Percentiles rank a stretch among this genome's conserved stretches.
Evolutionary conservation across 2,797 vertebrate genomes (phyloP).

Genomic region (Gymnoscopelus microlampas): DNA sequence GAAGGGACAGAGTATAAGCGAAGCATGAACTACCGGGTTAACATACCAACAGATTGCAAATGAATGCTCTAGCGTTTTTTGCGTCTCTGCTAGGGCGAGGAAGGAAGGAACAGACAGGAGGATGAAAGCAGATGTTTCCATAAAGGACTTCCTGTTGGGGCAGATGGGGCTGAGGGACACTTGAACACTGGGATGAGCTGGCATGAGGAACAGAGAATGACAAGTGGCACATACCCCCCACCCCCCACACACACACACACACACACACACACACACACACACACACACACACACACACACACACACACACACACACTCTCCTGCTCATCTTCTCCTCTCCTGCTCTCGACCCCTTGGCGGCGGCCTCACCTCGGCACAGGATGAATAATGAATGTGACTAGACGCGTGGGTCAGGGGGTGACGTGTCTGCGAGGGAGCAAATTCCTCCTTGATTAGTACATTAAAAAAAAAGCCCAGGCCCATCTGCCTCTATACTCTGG

Average conservation of each 20-base stretch:
- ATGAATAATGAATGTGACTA: conserved; percentile 86
- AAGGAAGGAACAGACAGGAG: neutral
- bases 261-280: conserved; percentile 31
- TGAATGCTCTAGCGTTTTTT: too few relatives aligned
- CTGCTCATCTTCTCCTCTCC: conserved; percentile 49
- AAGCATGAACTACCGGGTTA: too few relatives aligned
- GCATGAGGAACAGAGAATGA: conserved; percentile 58
- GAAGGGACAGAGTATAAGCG: neutral
- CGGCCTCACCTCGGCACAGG: conserved; percentile 73
- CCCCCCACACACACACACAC: conserved; percentile 44
- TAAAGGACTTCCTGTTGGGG: conserved; percentile 33
- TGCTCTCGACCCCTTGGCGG: conserved; percentile 66
- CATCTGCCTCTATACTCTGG: conserved; percentile 78
- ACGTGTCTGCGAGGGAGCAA: conserved; percentile 82
- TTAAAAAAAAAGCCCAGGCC: conserved; percentile 74
- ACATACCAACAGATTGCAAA: too few relatives aligned
- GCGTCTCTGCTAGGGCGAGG: neutral
- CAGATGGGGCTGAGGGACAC: conserved; percentile 51
- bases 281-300: conserved; percentile 7
- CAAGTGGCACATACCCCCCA: conserved; percentile 54
- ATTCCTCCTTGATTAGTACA: conserved; percentile 87
- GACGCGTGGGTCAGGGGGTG: conserved; percentile 81
- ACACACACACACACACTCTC: conserved; percentile 19
- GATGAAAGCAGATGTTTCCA: conserved; percentile 46
- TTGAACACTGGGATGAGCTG: conserved; percentile 64